These are phyloP conservation scores for Thalassophryne amazonica DNA, from an alignment of 2,797 vertebrate genomes.

Conservation along the genomic window DNA sequence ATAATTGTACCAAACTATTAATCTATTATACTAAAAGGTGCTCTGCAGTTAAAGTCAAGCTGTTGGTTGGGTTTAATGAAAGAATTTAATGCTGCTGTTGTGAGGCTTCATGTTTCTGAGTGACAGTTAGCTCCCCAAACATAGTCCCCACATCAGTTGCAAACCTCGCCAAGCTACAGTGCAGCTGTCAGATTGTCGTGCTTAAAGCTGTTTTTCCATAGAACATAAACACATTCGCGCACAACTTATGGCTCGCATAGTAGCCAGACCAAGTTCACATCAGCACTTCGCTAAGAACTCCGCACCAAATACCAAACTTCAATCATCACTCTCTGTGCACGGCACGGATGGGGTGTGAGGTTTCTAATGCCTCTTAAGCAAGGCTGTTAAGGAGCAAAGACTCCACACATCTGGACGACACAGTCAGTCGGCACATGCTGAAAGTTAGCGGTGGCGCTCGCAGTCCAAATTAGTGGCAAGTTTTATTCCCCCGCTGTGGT, in stretches of 20 bases:
- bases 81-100: too few relatives aligned
- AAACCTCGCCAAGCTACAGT: conserved; percentile 26
- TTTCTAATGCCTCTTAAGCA: conserved; percentile 70
- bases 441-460: conserved; percentile 81
- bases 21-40: too few relatives aligned
- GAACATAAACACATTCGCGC: conserved; percentile 52
- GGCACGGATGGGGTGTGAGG: conserved; percentile 55
- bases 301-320: conserved; percentile 31
- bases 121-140: too few relatives aligned
- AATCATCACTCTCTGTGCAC: conserved; percentile 45
- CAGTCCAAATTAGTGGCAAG: conserved; percentile 86
- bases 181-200: conserved; percentile 37
- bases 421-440: conserved; percentile 78
- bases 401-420: conserved; percentile 81
- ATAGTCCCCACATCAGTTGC: too few relatives aligned
- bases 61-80: too few relatives aligned
- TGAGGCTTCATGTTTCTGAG: too few relatives aligned
- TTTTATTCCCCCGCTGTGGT: conserved; percentile 85
- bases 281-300: conserved; percentile 26
- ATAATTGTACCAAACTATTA: too few relatives aligned
- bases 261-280: conserved; percentile 25
- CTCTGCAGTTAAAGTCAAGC: too few relatives aligned
- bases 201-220: conserved; percentile 55
- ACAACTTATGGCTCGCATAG: conserved; percentile 28
- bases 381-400: conserved; percentile 75